Evolutionary conservation across 2,113 vertebrate genomes (phyloP), one percentile per base, ranked within the genome.

Genomic region (Callorhinus ursinus): DNA sequence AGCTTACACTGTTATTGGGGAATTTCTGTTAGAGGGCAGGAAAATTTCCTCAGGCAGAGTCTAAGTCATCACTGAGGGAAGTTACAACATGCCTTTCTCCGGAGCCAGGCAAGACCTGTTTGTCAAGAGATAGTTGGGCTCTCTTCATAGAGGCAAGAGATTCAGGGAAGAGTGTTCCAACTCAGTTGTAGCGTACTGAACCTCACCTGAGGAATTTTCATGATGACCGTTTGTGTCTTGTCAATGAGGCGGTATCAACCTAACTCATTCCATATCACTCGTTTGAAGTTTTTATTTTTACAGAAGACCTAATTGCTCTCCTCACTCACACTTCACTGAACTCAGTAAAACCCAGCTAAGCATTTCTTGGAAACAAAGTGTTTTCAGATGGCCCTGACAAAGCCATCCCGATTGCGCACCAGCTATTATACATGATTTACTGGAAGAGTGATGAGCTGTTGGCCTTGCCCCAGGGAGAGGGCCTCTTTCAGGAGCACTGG

Each of bases 361-460:
- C 95, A 97, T 98, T 93, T 96, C 89, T 84, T 57, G 42, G 97
- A 97, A 97, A 98, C 88, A 96, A 94, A 93, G 94, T 21, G 21
- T 95, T 97, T 98, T 96, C 93, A 91, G 83, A 88, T 42, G 93
- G 89, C 80, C 88, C 36, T 92, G 91, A 91, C 42, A 79, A 86
- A 97, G 90, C 53, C 4, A 42, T 72, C 14, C 81, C 0, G 14
- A 80, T 87, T 86, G 86, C 14, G 0, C 77, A 46, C 24, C 39
- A 49, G 88, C 88, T 55, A 57, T 88, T 93, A 90, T 93, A 55
- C 33, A 76, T 92, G 81, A 18, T 93, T 57, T 36, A 93, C 5
- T 28, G 69, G 77, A 26, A 94, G 26, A 26, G 21, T 5, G 86
- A 77, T 26, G 1, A 26, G 74, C 83, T 61, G 42, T 74, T 87